These are phyloP conservation scores for Corythoichthys intestinalis DNA, from an alignment of 2,113 vertebrate genomes.

Conservation along the genomic window DNA sequence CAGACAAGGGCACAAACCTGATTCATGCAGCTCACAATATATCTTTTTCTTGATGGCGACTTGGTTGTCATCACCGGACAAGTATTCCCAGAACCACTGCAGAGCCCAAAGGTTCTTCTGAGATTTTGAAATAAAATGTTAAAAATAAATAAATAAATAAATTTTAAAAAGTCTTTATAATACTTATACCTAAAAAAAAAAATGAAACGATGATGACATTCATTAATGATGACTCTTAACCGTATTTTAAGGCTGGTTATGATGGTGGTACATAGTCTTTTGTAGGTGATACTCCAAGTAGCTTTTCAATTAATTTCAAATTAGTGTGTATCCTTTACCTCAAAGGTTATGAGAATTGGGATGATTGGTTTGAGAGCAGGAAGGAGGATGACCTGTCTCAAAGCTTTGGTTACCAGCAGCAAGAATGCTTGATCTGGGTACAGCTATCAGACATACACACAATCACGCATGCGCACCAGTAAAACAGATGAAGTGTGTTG, in stretches of 20 bases:
- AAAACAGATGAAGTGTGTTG: too few relatives aligned
- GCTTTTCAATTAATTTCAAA: neutral
- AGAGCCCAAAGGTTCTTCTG: slow-evolving; percentile 6
- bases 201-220: too few relatives aligned
- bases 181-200: too few relatives aligned
- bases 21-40: neutral
- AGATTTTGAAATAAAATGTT: neutral
- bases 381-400: slow-evolving; percentile 35
- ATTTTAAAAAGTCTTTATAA: too few relatives aligned
- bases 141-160: neutral
- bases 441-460: slow-evolving; percentile 25
- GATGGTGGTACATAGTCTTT: too few relatives aligned
- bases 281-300: too few relatives aligned
- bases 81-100: neutral
- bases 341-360: slow-evolving; percentile 41
- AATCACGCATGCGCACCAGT: too few relatives aligned
- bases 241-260: too few relatives aligned
- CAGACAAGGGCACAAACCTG: neutral
- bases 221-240: too few relatives aligned
- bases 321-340: slow-evolving; percentile 29
- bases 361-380: slow-evolving; percentile 38
- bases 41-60: slow-evolving; percentile 1
- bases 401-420: slow-evolving; percentile 61
- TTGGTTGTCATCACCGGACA: neutral
- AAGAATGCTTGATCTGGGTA: slow-evolving; percentile 66